A percentile compares a stretch with the other conserved stretches of the same genome.
phyloP scores from a whole-genome alignment of 2,113 vertebrate genomes.

The Podilymbus podiceps region DNA sequence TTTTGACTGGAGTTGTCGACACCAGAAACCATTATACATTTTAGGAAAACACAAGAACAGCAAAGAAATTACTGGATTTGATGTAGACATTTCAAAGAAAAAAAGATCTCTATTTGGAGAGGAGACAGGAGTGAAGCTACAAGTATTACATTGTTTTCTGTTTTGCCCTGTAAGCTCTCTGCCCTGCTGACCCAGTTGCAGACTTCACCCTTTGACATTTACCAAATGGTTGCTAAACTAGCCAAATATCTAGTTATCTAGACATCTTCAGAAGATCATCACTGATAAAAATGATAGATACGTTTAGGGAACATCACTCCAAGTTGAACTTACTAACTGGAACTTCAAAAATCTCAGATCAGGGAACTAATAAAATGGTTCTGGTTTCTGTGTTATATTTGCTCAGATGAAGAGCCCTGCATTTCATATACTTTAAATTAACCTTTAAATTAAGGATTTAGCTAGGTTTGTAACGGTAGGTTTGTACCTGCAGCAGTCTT shows the following conservation, averaged over 20 bases:
- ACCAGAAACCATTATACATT: not conserved
- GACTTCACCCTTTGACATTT: slow-evolving; percentile 33
- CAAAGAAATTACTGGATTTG: slow-evolving; percentile 29
- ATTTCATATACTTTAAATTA: not conserved
- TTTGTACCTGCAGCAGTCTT: not conserved
- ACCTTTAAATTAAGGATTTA: not conserved
- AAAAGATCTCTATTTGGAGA: not conserved
- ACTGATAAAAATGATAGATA: not conserved
- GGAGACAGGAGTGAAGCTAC: not conserved
- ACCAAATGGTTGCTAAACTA: not conserved
- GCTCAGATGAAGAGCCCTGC: not conserved
- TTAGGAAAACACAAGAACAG: not conserved
- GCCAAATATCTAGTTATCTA: not conserved
- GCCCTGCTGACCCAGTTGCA: not conserved
- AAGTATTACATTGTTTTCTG: slow-evolving; percentile 26
- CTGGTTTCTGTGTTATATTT: not conserved
- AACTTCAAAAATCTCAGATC: not conserved
- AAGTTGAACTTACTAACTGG: not conserved
- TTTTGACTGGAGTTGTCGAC: not conserved
- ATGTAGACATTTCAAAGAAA: not conserved
- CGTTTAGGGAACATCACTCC: not conserved
- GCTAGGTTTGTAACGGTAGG: not conserved
- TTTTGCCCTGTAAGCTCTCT: not conserved
- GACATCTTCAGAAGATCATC: not conserved
- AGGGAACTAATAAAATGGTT: not conserved